Evolutionary conservation across 2,888 invertebrate genomes (phyloP).

Genomic region (Lithophane leautieri): DNA sequence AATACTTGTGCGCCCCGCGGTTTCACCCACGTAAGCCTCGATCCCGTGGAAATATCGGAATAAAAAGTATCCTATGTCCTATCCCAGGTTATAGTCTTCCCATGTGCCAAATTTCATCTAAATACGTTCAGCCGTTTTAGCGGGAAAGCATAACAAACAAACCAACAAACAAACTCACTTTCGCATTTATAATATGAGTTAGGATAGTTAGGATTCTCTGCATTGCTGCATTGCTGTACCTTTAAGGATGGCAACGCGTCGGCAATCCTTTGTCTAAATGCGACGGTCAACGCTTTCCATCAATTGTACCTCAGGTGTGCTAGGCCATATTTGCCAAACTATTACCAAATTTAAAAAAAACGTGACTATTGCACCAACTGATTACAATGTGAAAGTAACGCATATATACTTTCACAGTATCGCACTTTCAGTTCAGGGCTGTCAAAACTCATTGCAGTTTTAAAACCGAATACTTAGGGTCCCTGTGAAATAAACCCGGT

Average conservation of each 20-base stretch:
- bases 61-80: no score
- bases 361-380: constrained; percentile 33
- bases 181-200: no score
- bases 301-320: neutral
- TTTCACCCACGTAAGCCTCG: no score
- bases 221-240: neutral
- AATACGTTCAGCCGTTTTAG: no score
- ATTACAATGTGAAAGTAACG: constrained; percentile 36
- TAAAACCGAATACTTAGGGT: neutral
- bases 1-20: no score
- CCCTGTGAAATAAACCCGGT: neutral
- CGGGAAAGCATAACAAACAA: no score
- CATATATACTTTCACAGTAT: constrained; percentile 41
- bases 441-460: constrained; percentile 6
- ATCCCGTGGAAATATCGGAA: no score
- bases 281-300: neutral
- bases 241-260: neutral
- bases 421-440: constrained; percentile 39
- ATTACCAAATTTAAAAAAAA: constrained; percentile 5
- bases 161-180: no score
- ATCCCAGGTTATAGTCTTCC: no score
- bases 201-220: neutral
- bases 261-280: neutral
- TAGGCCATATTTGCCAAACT: no score
- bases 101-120: no score